Conservation (phyloP, 2,888 invertebrate species). For the Eupsilia transversa region DNA sequence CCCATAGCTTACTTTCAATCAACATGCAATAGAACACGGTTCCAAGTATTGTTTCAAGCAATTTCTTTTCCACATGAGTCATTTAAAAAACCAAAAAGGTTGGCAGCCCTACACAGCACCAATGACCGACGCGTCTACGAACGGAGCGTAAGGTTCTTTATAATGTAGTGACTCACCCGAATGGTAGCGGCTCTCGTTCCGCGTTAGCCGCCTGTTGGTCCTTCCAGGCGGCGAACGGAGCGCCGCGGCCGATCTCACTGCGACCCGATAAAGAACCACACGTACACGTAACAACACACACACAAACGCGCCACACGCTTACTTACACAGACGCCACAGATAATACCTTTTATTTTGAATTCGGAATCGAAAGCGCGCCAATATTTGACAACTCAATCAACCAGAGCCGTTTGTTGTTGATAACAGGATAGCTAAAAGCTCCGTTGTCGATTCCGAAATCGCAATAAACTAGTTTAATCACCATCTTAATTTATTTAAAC, state of each 20-base stretch:
- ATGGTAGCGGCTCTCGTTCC: constrained; percentile 98
- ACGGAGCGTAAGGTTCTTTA: constrained; percentile 73
- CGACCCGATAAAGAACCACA: constrained; percentile 90
- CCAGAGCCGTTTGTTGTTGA: constrained; percentile 10
- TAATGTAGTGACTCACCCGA: constrained; percentile 94
- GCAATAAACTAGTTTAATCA: constrained; percentile 68
- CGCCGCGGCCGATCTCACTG: constrained; percentile 89
- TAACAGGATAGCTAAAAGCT: constrained; percentile 15
- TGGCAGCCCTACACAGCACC: constrained; percentile 70
- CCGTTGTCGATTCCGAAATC: constrained; percentile 72
- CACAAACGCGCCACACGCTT: constrained; percentile 72
- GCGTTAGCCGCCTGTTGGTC: constrained; percentile 96
- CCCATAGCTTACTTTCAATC: not conserved
- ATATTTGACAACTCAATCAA: constrained; percentile 24
- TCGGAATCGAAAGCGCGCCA: constrained; percentile 68
- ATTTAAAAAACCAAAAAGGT: constrained; percentile 27
- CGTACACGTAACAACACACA: constrained; percentile 81
- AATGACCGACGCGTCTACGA: constrained; percentile 71
- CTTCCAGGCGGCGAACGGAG: constrained; percentile 92
- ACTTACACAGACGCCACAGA: constrained; percentile 65
- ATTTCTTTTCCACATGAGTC: constrained; percentile 9
- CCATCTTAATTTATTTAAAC: constrained; percentile 59
- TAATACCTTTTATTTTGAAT: constrained; percentile 64
- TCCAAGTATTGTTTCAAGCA: not conserved
- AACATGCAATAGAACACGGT: not conserved